Conservation (phyloP, 2,888 invertebrate genomes). For the Cryptocheilus praepositus region DNA sequence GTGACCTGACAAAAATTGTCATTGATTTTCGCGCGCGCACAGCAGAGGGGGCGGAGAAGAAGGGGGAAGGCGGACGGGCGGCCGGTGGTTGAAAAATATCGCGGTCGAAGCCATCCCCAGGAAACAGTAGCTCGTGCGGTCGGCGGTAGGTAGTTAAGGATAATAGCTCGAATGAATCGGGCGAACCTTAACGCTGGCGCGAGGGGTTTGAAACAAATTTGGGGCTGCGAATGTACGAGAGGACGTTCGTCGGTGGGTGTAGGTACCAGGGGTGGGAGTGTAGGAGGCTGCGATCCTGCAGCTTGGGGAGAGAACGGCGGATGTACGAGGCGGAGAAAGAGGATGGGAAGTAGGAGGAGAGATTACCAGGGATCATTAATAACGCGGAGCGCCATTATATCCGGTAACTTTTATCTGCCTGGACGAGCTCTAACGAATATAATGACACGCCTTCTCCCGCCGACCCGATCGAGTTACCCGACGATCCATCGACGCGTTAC, state of each 20-base stretch:
- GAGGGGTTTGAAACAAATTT: conserved; percentile 55
- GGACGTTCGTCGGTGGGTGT: conserved; percentile 30
- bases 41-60: neutral
- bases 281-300: conserved; percentile 1
- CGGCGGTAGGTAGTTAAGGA: conserved; percentile 51
- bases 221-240: conserved; percentile 47
- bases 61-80: neutral
- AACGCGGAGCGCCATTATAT: conserved; percentile 56
- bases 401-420: conserved; percentile 60
- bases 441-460: conserved; percentile 51
- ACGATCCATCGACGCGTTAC: conserved; percentile 6
- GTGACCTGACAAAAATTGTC: neutral
- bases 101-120: conserved; percentile 32
- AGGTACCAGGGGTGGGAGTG: neutral
- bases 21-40: neutral
- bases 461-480: conserved; percentile 36
- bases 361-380: conserved; percentile 57
- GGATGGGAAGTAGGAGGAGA: conserved; percentile 34
- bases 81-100: conserved; percentile 9
- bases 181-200: conserved; percentile 48
- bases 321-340: conserved; percentile 11
- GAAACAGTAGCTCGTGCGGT: conserved; percentile 47
- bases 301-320: neutral
- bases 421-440: conserved; percentile 61
- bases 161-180: conserved; percentile 56